Base-by-base conservation (phyloP, 2,888 invertebrate species). In the Chironomus riparius region DNA sequence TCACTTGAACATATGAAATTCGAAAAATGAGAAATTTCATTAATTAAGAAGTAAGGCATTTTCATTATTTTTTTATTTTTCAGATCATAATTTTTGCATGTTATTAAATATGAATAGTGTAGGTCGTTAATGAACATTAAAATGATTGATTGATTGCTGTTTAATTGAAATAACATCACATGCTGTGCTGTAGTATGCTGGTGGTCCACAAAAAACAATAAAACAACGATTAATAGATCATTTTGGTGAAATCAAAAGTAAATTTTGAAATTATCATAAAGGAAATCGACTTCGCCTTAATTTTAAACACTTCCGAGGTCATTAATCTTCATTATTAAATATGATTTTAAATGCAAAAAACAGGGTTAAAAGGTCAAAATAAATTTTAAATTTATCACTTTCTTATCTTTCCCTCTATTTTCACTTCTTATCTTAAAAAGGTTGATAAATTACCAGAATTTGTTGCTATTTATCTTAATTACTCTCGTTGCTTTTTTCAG, bases 251-350 rank as follows among this genome's bases (percentile, higher is more conserved):
- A 38, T 38, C 38, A 10, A 38, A 38, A 38, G 38, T 38, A 38
- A 38, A 38, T 10, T 38, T 7, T 38, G 38, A 10, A 38, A 68
- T 68, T 28, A 68, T 68, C 68, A 28, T 68, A 68, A 68, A 68
- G 28, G 22, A 28, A 68, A 68, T 68, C 68, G 13, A 38, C 28
- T n/a, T 68, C 68, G 68, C 68, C 13, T 68, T 56, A 56, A 56
- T 18, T 56, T 56, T 18, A 38, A 38, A 2, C 38, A 38, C 38
- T 38, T 38, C 56, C n/a, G n/a, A 47, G 21, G 47, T 47, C 47
- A 70, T 70, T 70, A 47, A 70, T 70, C 70, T 70, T 70, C 70
- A 48, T 70, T 70, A 18, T 2, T 24, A 68, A 12, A 38, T 38
- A 38, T 38, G 38, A 38, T 38, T 38, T 38, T 10, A 28, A 28